phyloP scores from a whole-genome alignment of 2,113 vertebrate species.

The Rousettus leschenaultii region DNA sequence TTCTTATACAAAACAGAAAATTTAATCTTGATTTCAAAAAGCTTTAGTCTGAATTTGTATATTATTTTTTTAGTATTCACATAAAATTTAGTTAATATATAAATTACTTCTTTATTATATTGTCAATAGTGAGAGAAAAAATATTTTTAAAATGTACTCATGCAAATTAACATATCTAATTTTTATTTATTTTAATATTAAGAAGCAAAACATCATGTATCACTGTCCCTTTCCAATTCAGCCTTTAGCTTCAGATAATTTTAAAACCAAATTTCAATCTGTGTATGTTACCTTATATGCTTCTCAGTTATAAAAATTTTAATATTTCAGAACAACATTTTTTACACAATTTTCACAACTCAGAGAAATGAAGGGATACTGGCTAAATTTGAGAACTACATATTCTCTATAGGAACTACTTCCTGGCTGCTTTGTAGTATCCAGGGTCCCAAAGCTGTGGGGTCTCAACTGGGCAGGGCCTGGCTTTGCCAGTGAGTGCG shows the following conservation, averaged over 20 bases:
- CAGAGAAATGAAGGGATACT: neutral
- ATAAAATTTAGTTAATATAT: neutral
- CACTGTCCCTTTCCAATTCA: neutral
- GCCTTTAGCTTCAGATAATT: neutral
- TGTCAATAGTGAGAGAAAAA: neutral
- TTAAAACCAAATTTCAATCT: conserved; percentile 11
- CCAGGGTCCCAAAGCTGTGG: accelerated
- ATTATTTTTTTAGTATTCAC: neutral
- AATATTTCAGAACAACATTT: neutral
- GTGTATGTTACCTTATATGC: neutral
- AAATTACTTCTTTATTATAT: neutral
- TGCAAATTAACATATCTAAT: neutral
- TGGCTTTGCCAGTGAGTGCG: accelerated
- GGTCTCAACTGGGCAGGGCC: accelerated
- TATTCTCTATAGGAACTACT: neutral
- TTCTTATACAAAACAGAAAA: neutral
- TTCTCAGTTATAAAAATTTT: neutral
- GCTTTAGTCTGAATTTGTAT: neutral
- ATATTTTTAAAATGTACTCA: neutral
- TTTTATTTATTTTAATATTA: neutral
- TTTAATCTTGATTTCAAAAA: neutral
- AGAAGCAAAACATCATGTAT: neutral
- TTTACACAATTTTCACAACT: neutral
- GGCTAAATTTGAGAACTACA: neutral
- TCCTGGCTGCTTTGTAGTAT: neutral